Conservation (phyloP, 1,140 invertebrate genomes). For the Aethina tumida region DNA sequence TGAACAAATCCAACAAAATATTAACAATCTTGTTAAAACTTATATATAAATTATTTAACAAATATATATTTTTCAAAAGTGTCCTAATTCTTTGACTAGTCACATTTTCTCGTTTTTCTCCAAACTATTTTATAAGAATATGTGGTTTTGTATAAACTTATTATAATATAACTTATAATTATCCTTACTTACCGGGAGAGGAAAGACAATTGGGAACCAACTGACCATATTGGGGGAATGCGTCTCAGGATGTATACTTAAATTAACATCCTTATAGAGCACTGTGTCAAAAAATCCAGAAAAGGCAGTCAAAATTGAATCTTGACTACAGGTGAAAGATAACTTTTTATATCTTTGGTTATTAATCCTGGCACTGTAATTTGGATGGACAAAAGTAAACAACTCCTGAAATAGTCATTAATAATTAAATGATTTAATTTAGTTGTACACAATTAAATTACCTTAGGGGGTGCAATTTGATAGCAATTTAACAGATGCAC, state of each 20-base stretch:
- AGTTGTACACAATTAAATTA: too few relatives aligned
- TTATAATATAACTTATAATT: slow-evolving; percentile 8
- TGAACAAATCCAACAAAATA: too few relatives aligned
- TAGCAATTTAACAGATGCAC: slow-evolving; percentile 87
- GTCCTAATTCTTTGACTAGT: too few relatives aligned
- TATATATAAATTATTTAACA: too few relatives aligned
- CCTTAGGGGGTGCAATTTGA: slow-evolving; percentile 65
- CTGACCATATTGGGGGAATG: slow-evolving; percentile 89
- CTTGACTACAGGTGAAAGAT: slow-evolving; percentile 58
- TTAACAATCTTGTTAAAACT: too few relatives aligned
- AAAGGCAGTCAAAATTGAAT: slow-evolving; percentile 84
- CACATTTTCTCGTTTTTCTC: too few relatives aligned
- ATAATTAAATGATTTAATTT: too few relatives aligned
- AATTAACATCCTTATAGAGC: slow-evolving; percentile 71
- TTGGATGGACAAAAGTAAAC: slow-evolving; percentile 87
- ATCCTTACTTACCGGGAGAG: slow-evolving; percentile 64
- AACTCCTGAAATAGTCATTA: slow-evolving; percentile 43
- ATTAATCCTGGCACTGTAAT: slow-evolving; percentile 50
- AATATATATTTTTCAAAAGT: too few relatives aligned
- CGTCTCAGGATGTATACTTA: slow-evolving; percentile 84
- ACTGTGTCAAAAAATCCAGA: slow-evolving; percentile 89
- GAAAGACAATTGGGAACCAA: slow-evolving; percentile 96
- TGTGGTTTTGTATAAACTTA: too few relatives aligned
- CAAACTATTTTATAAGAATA: too few relatives aligned
- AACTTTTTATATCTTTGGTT: slow-evolving; percentile 67